These are phyloP conservation scores for Perca fluviatilis DNA, from an alignment of 2,113 vertebrate genomes.

Conservation along the genomic window DNA sequence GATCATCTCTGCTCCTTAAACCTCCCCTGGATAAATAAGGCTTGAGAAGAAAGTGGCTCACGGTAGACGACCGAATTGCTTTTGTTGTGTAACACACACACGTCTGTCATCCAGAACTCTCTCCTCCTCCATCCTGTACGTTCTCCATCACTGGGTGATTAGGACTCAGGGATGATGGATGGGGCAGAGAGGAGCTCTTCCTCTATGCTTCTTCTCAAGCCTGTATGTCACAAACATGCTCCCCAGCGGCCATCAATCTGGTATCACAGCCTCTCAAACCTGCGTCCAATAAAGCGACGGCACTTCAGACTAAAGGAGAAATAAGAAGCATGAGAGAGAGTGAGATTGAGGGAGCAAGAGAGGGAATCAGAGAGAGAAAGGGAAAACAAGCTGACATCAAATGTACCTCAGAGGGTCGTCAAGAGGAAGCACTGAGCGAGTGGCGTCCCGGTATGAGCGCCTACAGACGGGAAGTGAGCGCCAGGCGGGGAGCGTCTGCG, in stretches of 20 bases:
- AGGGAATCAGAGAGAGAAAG: constrained; percentile 58
- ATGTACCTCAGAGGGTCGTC: constrained; percentile 82
- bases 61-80: constrained; percentile 12
- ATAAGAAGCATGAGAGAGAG: constrained; percentile 48
- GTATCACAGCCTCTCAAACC: constrained; percentile 58
- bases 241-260: constrained; percentile 75
- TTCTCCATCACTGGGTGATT: constrained; percentile 78
- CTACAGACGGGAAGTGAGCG: constrained; percentile 76
- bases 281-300: constrained; percentile 64
- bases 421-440: constrained; percentile 76
- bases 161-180: constrained; percentile 74
- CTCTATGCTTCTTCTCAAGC: constrained; percentile 61
- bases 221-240: constrained; percentile 59
- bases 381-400: constrained; percentile 81
- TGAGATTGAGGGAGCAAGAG: constrained; percentile 18
- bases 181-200: constrained; percentile 60
- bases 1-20: constrained; percentile 9
- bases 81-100: constrained; percentile 49
- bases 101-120: constrained; percentile 61
- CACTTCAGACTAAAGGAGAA: constrained; percentile 62
- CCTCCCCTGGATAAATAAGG: constrained; percentile 13
- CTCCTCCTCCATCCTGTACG: constrained; percentile 62
- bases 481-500: constrained; percentile 58
- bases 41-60: constrained; percentile 37
- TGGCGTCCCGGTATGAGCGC: constrained; percentile 58